These are phyloP conservation scores for Phyllotreta cruciferae DNA, from an alignment of 2,888 invertebrate species.

Conservation along the genomic window DNA sequence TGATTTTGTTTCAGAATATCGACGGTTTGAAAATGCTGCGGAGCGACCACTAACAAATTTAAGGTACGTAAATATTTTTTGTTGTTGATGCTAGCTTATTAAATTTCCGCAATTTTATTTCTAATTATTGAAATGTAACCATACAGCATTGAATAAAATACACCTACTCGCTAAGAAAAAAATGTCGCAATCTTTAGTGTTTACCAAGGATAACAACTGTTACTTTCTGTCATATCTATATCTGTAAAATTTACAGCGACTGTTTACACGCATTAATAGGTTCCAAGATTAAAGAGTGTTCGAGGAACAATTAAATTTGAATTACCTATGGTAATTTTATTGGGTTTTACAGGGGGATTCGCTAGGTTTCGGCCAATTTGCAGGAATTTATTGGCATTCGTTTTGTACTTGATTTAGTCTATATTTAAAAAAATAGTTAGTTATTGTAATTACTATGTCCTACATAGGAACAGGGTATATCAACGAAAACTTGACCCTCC, in stretches of 20 bases:
- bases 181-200: conserved; percentile 17
- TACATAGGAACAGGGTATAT: too few species aligned
- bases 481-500: too few species aligned
- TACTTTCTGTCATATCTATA: conserved; percentile 24
- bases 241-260: conserved; percentile 15
- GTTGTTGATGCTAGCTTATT: conserved; percentile 2
- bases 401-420: too few species aligned
- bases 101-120: neutral
- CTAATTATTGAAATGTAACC: neutral
- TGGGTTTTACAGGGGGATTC: too few species aligned
- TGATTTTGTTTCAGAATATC: neutral
- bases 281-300: conserved; percentile 7
- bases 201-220: conserved; percentile 27
- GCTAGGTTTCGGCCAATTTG: too few species aligned
- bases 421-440: too few species aligned
- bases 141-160: conserved; percentile 1
- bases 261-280: conserved; percentile 5
- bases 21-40: neutral
- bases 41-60: neutral
- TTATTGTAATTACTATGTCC: too few species aligned
- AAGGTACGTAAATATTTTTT: conserved; percentile 1
- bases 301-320: conserved; percentile 10
- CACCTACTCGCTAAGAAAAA: conserved; percentile 14
- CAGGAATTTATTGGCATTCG: too few species aligned
- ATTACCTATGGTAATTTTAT: neutral